phyloP scores from a whole-genome alignment of 2,113 vertebrate species.

The Panthera uncia region DNA sequence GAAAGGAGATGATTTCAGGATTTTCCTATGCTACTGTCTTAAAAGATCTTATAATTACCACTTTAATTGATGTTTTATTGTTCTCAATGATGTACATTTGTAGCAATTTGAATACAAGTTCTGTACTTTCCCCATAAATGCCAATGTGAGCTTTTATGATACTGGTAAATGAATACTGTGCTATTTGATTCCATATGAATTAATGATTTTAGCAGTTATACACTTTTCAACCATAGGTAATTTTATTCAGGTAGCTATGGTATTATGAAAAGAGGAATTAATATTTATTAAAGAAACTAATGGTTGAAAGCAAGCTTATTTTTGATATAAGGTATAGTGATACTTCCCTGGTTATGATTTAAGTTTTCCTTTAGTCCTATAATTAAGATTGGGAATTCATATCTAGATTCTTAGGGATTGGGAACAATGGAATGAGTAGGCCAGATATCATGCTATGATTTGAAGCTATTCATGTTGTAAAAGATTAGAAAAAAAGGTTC shows the following conservation, averaged over 20 bases:
- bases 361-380: background rate
- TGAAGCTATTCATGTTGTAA: background rate
- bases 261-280: conserved; percentile 14
- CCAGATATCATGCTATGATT: background rate
- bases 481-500: background rate
- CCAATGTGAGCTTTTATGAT: conserved; percentile 20
- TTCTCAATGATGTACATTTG: conserved; percentile 42
- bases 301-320: background rate
- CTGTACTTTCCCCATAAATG: conserved; percentile 45
- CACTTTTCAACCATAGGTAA: background rate
- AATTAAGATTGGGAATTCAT: conserved; percentile 6
- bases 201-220: background rate
- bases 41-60: conserved; percentile 10
- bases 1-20: background rate
- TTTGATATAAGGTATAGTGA: background rate
- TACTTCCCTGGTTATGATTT: background rate
- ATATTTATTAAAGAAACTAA: background rate
- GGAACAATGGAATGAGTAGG: background rate
- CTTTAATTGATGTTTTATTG: conserved; percentile 72
- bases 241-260: background rate
- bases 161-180: conserved; percentile 33
- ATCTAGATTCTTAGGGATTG: background rate
- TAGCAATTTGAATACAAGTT: conserved; percentile 43
- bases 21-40: background rate
- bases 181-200: background rate